phyloP scores from a whole-genome alignment of 2,888 invertebrate genomes.

The Hermaeophaga mercurialis region DNA sequence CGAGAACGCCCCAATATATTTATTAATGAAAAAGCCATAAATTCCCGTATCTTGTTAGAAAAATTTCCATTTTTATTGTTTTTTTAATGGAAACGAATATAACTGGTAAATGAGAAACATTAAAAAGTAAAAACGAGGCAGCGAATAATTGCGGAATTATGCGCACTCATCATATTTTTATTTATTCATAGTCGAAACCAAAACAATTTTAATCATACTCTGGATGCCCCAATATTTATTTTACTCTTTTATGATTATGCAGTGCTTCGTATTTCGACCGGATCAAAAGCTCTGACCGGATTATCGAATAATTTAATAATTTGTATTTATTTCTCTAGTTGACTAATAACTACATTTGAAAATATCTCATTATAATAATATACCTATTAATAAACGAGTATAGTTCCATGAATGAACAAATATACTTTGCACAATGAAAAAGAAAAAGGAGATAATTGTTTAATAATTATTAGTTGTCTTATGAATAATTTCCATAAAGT shows the following conservation, averaged over 20 bases:
- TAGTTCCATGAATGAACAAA: too few species aligned
- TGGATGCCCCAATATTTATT: conserved; percentile 27
- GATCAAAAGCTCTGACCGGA: background rate
- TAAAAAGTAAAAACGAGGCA: conserved; percentile 44
- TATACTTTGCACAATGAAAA: too few species aligned
- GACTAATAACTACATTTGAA: too few species aligned
- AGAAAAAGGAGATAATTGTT: too few species aligned
- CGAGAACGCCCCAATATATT: background rate
- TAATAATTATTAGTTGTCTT: too few species aligned
- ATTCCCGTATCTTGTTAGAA: conserved; percentile 33
- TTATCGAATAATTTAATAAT: too few species aligned
- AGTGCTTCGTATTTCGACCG: conserved; percentile 15
- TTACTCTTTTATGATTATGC: conserved; percentile 23
- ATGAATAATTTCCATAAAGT: too few species aligned
- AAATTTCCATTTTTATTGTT: conserved; percentile 51
- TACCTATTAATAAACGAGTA: too few species aligned
- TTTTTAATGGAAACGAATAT: conserved; percentile 49
- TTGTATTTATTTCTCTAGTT: too few species aligned
- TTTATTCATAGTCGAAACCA: conserved; percentile 35
- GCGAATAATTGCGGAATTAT: conserved; percentile 43
- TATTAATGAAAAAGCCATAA: conserved; percentile 15
- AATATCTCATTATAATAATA: too few species aligned
- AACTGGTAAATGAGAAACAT: conserved; percentile 45
- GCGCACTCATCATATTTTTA: conserved; percentile 35
- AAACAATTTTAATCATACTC: conserved; percentile 33